Percentiles rank a stretch among this genome's conserved stretches.
Conservation (phyloP, 2,888 invertebrate species). For the Volucella zonaria region DNA sequence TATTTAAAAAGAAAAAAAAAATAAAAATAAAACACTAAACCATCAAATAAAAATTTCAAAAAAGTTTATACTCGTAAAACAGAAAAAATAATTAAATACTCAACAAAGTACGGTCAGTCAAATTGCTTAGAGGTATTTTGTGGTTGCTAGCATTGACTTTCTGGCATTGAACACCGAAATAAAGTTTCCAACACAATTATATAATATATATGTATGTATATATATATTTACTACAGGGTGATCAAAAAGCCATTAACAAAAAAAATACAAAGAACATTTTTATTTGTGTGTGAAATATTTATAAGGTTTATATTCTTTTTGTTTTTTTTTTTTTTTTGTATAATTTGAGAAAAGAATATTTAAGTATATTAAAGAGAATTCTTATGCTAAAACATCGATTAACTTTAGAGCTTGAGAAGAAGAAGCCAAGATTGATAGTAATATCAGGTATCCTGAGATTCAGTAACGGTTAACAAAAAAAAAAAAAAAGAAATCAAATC, state of each 20-base stretch:
- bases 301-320: conserved; percentile 12
- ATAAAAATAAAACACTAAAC: conserved; percentile 24
- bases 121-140: conserved; percentile 57
- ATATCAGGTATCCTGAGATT: conserved; percentile 36
- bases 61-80: not conserved
- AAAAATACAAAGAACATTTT: not conserved
- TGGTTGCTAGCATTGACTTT: conserved; percentile 59
- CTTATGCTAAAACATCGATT: conserved; percentile 60
- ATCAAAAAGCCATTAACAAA: conserved; percentile 56
- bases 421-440: conserved; percentile 50
- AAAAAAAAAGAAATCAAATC: conserved; percentile 7
- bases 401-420: conserved; percentile 49
- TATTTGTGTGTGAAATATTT: conserved; percentile 41
- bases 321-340: conserved; percentile 46
- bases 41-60: conserved; percentile 15
- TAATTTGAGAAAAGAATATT: conserved; percentile 53
- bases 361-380: conserved; percentile 36
- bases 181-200: conserved; percentile 55
- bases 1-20: not conserved
- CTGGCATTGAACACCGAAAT: conserved; percentile 56
- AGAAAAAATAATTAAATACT: conserved; percentile 13
- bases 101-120: conserved; percentile 30
- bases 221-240: conserved; percentile 60
- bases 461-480: conserved; percentile 34
- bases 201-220: conserved; percentile 33